Percentiles rank a stretch among this genome's conserved stretches.
phyloP scores from a whole-genome alignment of 2,888 invertebrate genomes.

The Melanargia galathea region DNA sequence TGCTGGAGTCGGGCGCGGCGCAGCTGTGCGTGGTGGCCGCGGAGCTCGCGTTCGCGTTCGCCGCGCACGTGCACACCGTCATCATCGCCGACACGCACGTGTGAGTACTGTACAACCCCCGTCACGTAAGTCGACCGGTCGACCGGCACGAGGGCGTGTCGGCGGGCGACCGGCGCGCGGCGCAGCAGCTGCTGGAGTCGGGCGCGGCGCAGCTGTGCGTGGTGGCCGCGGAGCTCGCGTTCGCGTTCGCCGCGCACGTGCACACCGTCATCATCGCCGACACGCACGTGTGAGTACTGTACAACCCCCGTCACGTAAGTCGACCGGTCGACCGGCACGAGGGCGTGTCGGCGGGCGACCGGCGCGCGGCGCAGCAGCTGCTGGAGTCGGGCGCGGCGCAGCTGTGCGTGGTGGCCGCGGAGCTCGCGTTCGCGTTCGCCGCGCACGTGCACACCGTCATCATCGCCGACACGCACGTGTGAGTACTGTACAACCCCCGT shows the following conservation, averaged over 20 bases:
- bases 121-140: no score
- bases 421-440: conserved; percentile 95
- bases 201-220: conserved; percentile 66
- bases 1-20: no score
- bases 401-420: conserved; percentile 68
- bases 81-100: conserved; percentile 39
- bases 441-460: conserved; percentile 96
- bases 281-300: conserved; percentile 85
- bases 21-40: no score
- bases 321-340: no score
- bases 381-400: not conserved
- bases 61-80: conserved; percentile 2
- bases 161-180: no score
- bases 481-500: conserved; percentile 42
- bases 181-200: no score
- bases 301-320: no score
- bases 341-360: no score
- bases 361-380: no score
- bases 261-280: conserved; percentile 98
- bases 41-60: no score
- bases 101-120: conserved; percentile 81
- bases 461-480: conserved; percentile 96
- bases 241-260: conserved; percentile 94
- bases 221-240: conserved; percentile 87
- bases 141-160: no score